Evolutionary conservation across 2,797 vertebrate species (phyloP), one percentile per base, ranked within the genome.

Genomic region (Oreonectes daqikongensis): DNA sequence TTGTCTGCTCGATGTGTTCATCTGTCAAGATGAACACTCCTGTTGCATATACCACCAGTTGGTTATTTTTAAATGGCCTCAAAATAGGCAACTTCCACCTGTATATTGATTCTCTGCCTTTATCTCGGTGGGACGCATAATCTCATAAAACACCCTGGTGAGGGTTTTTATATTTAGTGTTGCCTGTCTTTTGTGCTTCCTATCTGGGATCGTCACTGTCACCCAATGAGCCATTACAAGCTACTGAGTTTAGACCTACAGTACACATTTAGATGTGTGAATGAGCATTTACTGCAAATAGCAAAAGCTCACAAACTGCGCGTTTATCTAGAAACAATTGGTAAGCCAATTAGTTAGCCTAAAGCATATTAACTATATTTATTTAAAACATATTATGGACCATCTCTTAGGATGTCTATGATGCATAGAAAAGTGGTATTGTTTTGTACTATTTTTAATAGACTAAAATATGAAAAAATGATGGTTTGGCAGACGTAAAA

Each of bases 11-110:
- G n/a, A n/a, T n/a, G n/a, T n/a, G n/a, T n/a, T n/a, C n/a, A n/a
- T n/a, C n/a, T n/a, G n/a, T n/a, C n/a, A n/a, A n/a, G n/a, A n/a
- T n/a, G n/a, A n/a, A n/a, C n/a, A n/a, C n/a, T n/a, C n/a, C n/a
- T n/a, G n/a, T n/a, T n/a, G n/a, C n/a, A n/a, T n/a, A n/a, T n/a
- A n/a, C n/a, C 6, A 32, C 32, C 32, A 32, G 32, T 32, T 9
- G 17, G 67, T 71, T 64, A 65, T 64, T 78, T 70, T 22, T 3
- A 18, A 78, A 32, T 65, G 69, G 32, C 22, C 28, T 26, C 28
- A 72, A 66, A 66, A 44, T 44, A 70, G 2, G 30, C 12, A 32
- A 40, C 40, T 32, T 20, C 12, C 10, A 68, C 40, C 32, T 52
- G 44, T 2, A 38, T 61, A 48, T 14, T 71, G 38, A 79, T 38